Conservation (phyloP, 2,888 invertebrate genomes). For the Blera fallax region DNA sequence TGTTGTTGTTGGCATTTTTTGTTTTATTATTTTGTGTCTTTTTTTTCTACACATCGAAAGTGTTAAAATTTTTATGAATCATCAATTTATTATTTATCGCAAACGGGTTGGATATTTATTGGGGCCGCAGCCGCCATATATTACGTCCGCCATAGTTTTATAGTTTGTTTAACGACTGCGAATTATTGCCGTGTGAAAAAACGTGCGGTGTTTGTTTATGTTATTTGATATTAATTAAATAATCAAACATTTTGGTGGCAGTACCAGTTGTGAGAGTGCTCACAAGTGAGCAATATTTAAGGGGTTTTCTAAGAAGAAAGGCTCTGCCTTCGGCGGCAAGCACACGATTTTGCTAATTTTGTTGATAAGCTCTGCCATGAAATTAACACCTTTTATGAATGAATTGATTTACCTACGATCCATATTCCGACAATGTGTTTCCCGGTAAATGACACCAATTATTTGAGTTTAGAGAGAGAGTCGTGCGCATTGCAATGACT, state of each 20-base stretch:
- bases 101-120: constrained; percentile 57
- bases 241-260: neutral
- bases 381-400: constrained; percentile 12
- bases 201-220: constrained; percentile 4
- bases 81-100: constrained; percentile 22
- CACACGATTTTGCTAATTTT: neutral
- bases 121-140: constrained; percentile 31
- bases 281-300: neutral
- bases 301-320: neutral
- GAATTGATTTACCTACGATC: neutral
- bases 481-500: neutral
- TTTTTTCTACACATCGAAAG: constrained; percentile 18
- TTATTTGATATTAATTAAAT: neutral
- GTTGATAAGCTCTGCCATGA: constrained; percentile 15
- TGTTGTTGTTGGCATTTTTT: constrained; percentile 76
- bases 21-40: constrained; percentile 17
- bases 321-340: neutral
- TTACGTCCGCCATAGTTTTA: constrained; percentile 33
- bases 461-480: neutral
- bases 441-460: neutral
- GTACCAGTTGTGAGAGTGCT: neutral
- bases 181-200: constrained; percentile 52
- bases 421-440: neutral
- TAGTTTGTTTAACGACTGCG: constrained; percentile 17
- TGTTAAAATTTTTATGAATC: constrained; percentile 56